phyloP scores from a whole-genome alignment of 2,888 invertebrate species.

The Cerastoderma edule region DNA sequence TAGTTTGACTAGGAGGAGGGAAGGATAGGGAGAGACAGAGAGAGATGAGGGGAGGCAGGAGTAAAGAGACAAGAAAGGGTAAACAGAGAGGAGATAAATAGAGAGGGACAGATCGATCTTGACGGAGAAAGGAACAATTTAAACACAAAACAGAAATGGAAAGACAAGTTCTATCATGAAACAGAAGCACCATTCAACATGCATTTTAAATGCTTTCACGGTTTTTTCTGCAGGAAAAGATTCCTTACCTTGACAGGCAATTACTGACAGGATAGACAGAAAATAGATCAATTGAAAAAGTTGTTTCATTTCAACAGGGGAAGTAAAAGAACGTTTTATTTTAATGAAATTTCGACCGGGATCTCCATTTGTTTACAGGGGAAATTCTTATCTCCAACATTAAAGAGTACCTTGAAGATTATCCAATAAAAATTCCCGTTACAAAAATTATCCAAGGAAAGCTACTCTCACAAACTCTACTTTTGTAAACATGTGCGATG shows the following conservation, averaged over 20 bases:
- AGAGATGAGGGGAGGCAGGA: not conserved
- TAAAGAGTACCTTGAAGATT: not conserved
- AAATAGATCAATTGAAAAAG: not conserved
- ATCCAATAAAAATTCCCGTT: constrained; percentile 27
- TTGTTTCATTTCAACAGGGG: not conserved
- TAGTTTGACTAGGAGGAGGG: too few species aligned
- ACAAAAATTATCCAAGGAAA: constrained; percentile 12
- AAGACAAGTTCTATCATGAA: constrained; percentile 10
- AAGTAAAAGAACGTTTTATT: not conserved
- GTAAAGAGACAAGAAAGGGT: not conserved
- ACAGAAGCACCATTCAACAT: too few species aligned
- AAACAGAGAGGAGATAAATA: constrained; percentile 5
- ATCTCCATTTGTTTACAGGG: constrained; percentile 33
- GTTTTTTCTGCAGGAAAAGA: too few species aligned
- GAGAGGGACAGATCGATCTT: not conserved
- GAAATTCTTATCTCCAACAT: not conserved
- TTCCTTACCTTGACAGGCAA: not conserved
- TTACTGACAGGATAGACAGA: not conserved
- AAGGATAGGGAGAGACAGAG: constrained; percentile 1
- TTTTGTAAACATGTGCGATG: constrained; percentile 65
- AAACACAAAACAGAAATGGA: not conserved
- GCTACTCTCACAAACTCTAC: constrained; percentile 4
- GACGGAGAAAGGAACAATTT: not conserved
- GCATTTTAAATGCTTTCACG: too few species aligned
- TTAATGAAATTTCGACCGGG: not conserved